Evolutionary conservation across 2,113 vertebrate species (phyloP), one percentile per base, ranked within the genome.

Genomic region (Phalacrocorax brasilianus): DNA sequence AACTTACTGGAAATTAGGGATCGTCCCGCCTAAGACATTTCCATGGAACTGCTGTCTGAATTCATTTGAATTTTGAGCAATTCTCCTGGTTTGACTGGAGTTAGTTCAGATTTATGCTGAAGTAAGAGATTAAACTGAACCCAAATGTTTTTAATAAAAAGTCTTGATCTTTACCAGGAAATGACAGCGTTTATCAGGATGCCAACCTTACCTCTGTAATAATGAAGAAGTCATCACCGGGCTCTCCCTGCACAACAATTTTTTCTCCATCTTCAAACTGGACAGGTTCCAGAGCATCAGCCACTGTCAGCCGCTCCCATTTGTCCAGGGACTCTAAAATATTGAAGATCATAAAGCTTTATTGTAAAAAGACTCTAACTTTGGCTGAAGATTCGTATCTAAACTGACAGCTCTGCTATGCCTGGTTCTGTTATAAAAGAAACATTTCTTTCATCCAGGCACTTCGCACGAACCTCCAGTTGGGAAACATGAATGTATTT

Each of bases 241-340:
- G 99, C 49, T 99, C 98, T 81, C 99, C 99, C 91, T 99, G 99
- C 58, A 99, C 99, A 89, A 99, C 99, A 6, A 99, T 99, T 96
- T 99, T 99, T 97, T 99, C 99, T 88, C 99, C 99, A 6, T 99
- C 99, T 91, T 99, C 99, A 98, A 99, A 99, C 98, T 99, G 99
- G 82, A 99, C 99, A 0, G 99, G 99, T 96, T 99, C 99, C 96
- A 99, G 97, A 5, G 99, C 98, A 73, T 99, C 99, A 1, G 99
- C 99, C 94, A 99, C 99, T 1, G 99, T 99, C 98, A 99, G 97
- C 49, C 99, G 97, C 88, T 99, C 99, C 99, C 99, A 99, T 97
- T 99, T 99, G 95, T 99, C 99, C 98, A 99, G 96, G 53, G 99
- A 99, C 97, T 99, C 99, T 99, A 92, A 63, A 66, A 92, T 16